Evolutionary conservation across 2,797 vertebrate genomes (phyloP).

Genomic region (Sebastiscus tertius): DNA sequence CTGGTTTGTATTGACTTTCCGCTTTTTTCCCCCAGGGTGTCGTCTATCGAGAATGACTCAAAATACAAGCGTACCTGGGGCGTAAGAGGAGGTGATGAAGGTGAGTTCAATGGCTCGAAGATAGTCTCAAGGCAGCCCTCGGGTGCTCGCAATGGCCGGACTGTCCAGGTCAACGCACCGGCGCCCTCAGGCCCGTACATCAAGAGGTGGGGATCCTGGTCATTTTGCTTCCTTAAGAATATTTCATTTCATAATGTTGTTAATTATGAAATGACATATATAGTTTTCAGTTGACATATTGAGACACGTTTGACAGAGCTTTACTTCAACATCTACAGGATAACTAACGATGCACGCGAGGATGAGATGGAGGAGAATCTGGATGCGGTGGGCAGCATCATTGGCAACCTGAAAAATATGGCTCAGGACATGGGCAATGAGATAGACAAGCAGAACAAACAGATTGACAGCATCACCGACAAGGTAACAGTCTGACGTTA

Average conservation of each 20-base stretch:
- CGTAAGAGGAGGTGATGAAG: slow-evolving; percentile 67
- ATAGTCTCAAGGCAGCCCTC: slow-evolving; percentile 90
- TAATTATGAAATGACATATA: background rate
- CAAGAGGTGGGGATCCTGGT: slow-evolving; percentile 82
- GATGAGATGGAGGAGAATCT: slow-evolving; percentile 99
- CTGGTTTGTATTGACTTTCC: background rate
- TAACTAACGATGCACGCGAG: slow-evolving; percentile 95
- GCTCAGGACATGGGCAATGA: slow-evolving; percentile 95
- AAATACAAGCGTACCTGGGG: slow-evolving; percentile 92
- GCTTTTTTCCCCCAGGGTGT: slow-evolving; percentile 77
- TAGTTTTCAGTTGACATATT: background rate
- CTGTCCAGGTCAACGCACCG: slow-evolving; percentile 57
- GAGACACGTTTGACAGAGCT: background rate
- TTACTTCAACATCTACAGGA: slow-evolving; percentile 67
- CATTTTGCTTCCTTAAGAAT: background rate
- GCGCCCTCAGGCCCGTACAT: slow-evolving; percentile 88
- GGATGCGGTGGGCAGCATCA: slow-evolving; percentile 89
- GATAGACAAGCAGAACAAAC: slow-evolving; percentile 93
- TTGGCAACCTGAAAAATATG: slow-evolving; percentile 93
- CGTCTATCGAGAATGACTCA: slow-evolving; percentile 90
- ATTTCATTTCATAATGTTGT: background rate
- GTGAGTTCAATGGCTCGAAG: slow-evolving; percentile 25
- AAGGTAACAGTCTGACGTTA: slow-evolving; percentile 82
- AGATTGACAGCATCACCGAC: slow-evolving; percentile 88
- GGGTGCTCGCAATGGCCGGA: slow-evolving; percentile 80